Evolutionary conservation across 2,888 invertebrate species (phyloP), one percentile per base, ranked within the genome.

Genomic region (Phalera bucephala): DNA sequence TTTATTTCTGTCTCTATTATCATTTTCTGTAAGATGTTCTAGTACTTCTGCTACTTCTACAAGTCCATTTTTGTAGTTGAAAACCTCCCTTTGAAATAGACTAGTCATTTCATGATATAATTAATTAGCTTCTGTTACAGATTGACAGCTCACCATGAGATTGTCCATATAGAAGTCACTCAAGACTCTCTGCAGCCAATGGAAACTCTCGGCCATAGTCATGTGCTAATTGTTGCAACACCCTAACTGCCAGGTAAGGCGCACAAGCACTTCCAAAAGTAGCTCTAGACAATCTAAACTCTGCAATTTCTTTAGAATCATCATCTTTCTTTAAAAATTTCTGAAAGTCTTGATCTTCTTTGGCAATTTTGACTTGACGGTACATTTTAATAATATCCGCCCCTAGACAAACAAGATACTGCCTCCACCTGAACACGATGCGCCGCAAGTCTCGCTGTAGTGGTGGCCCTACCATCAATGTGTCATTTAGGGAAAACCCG

Each of bases 81-180:
- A 35, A 36, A 2, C 40, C 32, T 2, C 35, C 40, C 2, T 34
- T 42, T 31, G 3, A 17, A 42, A 34, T 20, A 42, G 19, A 1
- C 8, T 15, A 13, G 22, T 13, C 14, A 32, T 29, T 29, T 40
- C 23, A 15, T 29, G 23, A 25, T 35, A 36, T 19, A 40, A 29
- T 29, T 19, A 31, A 8, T 21, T 10, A 6, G 35, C 40, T 19
- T 40, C 40, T 8, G 28, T 15, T 6, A 34, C 14, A n/a, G 12
- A n/a, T 11, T 2, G 1, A 27, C 36, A 28, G 31, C 31, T 22
- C 11, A 11, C 1, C 9, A 29, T 4, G 11, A 29, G 4, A 3
- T 8, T 13, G 7, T 29, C 6, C 9, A 55, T 41, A 17, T 56
- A 56, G 10, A 53, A 57, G 19, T 46, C 45, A 4, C 32, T 26